Evolutionary conservation across 2,888 invertebrate genomes (phyloP).

Genomic region (Cryptus viduatorius): DNA sequence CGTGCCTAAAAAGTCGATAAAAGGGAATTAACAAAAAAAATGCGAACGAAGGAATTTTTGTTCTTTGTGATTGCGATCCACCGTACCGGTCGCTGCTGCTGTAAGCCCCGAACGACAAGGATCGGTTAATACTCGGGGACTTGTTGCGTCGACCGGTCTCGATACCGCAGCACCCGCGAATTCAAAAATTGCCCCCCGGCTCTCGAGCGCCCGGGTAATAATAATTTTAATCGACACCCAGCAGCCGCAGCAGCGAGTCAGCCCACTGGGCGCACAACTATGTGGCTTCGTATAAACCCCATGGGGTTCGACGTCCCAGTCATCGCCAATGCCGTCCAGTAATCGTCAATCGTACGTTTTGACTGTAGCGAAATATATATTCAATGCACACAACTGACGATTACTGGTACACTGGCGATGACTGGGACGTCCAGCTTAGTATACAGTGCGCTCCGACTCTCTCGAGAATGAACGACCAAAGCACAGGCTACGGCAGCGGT

Average conservation of each 20-base stretch:
- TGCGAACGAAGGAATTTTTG: constrained; percentile 1
- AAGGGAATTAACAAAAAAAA: not conserved
- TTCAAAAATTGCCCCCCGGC: constrained; percentile 76
- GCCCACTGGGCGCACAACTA: constrained; percentile 73
- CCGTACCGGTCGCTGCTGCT: not conserved
- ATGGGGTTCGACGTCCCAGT: no score
- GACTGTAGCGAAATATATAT: no score
- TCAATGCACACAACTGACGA: no score
- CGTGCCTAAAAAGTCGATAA: not conserved
- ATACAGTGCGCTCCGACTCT: not conserved
- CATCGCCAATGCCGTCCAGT: not conserved
- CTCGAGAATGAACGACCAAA: constrained; percentile 41
- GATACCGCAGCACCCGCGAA: constrained; percentile 37
- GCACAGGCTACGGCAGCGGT: constrained; percentile 11
- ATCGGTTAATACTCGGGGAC: not conserved
- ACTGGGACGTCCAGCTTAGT: no score
- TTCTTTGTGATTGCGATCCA: not conserved
- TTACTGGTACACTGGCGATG: no score
- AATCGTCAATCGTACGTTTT: no score
- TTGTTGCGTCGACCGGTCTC: not conserved
- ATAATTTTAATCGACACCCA: constrained; percentile 81
- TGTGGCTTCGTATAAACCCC: constrained; percentile 32
- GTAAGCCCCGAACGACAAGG: not conserved
- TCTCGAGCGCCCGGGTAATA: constrained; percentile 71
- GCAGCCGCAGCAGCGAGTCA: constrained; percentile 50